phyloP scores from a whole-genome alignment of 2,888 invertebrate species.

The Coremacera marginata region DNA sequence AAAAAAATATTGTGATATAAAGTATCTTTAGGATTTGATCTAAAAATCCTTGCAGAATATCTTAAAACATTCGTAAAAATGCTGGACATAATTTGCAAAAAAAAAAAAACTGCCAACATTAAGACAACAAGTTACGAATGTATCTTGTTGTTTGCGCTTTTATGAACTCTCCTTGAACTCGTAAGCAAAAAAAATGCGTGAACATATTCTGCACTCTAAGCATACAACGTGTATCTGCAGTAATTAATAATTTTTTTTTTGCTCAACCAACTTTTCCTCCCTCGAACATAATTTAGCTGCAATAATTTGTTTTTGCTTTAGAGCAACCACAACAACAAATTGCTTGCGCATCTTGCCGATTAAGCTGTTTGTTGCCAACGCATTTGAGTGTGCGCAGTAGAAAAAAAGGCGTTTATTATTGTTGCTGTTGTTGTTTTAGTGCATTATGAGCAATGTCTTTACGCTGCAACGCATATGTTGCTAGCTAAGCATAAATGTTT shows the following conservation, averaged over 20 bases:
- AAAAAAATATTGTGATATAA: neutral
- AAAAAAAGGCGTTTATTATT: constrained; percentile 15
- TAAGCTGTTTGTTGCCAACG: constrained; percentile 12
- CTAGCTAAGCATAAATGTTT: neutral
- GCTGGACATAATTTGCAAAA: too few relatives aligned
- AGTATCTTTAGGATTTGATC: too few relatives aligned
- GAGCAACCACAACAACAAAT: neutral
- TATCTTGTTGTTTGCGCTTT: neutral
- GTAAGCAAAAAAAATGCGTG: neutral
- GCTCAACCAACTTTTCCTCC: neutral
- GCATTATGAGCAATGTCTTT: constrained; percentile 10
- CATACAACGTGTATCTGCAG: constrained; percentile 42
- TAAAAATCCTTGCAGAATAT: too few relatives aligned
- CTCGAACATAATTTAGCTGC: constrained; percentile 49
- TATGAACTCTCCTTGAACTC: neutral
- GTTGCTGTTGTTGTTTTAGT: neutral
- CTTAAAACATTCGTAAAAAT: too few relatives aligned
- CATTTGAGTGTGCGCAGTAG: neutral
- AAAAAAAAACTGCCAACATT: too few relatives aligned
- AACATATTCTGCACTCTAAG: neutral
- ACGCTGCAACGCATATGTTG: constrained; percentile 16
- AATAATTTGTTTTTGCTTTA: constrained; percentile 46
- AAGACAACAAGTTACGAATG: neutral
- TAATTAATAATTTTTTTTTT: constrained; percentile 51
- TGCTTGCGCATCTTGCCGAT: constrained; percentile 11